Percentiles rank a stretch among this genome's conserved stretches.
Conservation (phyloP, 2,888 invertebrate genomes). For the Cryptocheilus praepositus region DNA sequence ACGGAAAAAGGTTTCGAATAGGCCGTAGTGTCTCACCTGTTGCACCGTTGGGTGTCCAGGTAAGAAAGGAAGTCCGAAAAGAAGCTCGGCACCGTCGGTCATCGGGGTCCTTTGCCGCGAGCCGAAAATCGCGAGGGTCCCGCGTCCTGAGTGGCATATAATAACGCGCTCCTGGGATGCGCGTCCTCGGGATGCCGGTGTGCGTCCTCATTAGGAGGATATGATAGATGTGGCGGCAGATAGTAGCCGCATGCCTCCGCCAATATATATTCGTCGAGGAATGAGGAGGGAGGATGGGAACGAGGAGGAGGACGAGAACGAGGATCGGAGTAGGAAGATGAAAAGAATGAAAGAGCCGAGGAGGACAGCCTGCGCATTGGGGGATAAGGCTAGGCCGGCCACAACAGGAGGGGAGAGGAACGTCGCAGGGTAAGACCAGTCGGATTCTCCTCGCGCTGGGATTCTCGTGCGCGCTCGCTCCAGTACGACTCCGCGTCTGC, state of each 20-base stretch:
- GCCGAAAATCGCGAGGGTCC: conserved; percentile 38
- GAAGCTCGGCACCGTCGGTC: no score
- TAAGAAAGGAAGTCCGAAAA: conserved; percentile 12
- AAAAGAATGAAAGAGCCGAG: background rate
- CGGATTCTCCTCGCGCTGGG: conserved; percentile 1
- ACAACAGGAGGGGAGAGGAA: conserved; percentile 8
- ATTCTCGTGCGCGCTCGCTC: conserved; percentile 18
- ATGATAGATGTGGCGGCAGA: conserved; percentile 67
- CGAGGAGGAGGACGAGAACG: background rate
- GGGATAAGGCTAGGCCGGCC: background rate
- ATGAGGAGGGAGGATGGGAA: no score
- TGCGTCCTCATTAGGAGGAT: conserved; percentile 68
- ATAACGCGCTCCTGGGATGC: conserved; percentile 49
- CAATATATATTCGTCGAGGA: conserved; percentile 49
- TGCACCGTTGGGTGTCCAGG: conserved; percentile 6
- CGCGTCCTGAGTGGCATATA: conserved; percentile 44
- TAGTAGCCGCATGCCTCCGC: conserved; percentile 51
- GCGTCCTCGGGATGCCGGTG: conserved; percentile 35
- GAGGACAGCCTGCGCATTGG: background rate
- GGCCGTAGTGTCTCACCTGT: conserved; percentile 18
- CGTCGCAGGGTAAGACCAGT: conserved; percentile 2
- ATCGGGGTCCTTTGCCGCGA: conserved; percentile 21
- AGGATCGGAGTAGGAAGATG: background rate
- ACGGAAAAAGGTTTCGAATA: background rate
- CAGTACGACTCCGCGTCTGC: conserved; percentile 43